Conservation (phyloP, 2,888 invertebrate genomes). For the Dione juno region DNA sequence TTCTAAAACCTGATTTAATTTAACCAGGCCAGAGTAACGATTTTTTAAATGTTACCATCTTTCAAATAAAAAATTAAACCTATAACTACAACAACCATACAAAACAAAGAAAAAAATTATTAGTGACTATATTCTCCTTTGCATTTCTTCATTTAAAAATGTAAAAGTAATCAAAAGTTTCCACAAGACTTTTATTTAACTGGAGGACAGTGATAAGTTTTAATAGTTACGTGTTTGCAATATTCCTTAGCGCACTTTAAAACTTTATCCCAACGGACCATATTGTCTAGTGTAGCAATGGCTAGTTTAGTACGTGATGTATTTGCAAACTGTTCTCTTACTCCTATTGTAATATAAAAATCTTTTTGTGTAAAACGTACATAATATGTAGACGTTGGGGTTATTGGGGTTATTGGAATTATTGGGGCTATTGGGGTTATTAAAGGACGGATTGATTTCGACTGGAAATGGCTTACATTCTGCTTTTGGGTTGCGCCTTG, state of each 20-base stretch:
- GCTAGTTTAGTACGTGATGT: conserved; percentile 23
- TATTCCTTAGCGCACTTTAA: conserved; percentile 16
- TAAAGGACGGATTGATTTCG: too few relatives aligned
- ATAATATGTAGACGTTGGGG: neutral
- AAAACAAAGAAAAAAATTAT: neutral
- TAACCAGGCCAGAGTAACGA: neutral
- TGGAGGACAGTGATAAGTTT: conserved; percentile 19
- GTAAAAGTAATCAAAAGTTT: neutral
- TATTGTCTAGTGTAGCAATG: conserved; percentile 23
- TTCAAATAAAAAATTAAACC: too few relatives aligned
- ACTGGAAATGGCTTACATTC: too few relatives aligned
- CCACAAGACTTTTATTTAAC: neutral
- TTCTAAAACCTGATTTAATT: neutral
- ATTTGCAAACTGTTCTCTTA: conserved; percentile 18
- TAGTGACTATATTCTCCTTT: neutral
- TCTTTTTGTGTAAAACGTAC: neutral
- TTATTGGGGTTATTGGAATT: too few relatives aligned
- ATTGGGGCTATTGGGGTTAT: too few relatives aligned
- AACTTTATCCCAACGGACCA: conserved; percentile 16
- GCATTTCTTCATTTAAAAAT: neutral
- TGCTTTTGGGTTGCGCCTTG: too few relatives aligned
- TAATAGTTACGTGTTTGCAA: conserved; percentile 14
- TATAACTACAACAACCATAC: neutral
- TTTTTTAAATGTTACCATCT: neutral
- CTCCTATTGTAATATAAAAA: neutral